A percentile compares a stretch with the other conserved stretches of the same genome.
Conservation (phyloP, 1,140 invertebrate genomes). For the Lutraria rhynchaena region DNA sequence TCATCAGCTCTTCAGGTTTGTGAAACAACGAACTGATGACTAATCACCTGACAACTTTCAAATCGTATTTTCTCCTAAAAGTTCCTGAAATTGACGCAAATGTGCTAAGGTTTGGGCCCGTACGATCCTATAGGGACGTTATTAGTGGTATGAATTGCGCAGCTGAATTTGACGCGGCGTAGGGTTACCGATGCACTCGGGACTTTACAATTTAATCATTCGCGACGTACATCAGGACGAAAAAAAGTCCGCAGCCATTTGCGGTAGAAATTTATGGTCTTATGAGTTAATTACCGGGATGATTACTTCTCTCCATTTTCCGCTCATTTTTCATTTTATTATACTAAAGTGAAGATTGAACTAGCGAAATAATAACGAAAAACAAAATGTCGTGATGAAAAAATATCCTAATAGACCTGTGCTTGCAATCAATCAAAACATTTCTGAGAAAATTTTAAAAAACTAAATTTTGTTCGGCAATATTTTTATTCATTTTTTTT, state of each 20-base stretch:
- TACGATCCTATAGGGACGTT: constrained; percentile 31
- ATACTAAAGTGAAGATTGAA: too few relatives aligned
- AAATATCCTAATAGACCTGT: too few relatives aligned
- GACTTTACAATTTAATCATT: constrained; percentile 45
- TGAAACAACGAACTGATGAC: constrained; percentile 10
- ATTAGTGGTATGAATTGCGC: constrained; percentile 20
- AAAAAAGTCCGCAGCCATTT: constrained; percentile 51
- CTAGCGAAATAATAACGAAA: too few relatives aligned
- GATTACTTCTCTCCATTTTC: too few relatives aligned
- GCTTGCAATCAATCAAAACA: too few relatives aligned
- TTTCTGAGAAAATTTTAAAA: too few relatives aligned
- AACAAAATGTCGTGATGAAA: too few relatives aligned
- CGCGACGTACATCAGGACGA: constrained; percentile 34
- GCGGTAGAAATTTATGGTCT: constrained; percentile 34
- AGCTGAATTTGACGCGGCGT: constrained; percentile 2
- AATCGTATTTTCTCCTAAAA: constrained; percentile 50
- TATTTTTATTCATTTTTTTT: too few relatives aligned
- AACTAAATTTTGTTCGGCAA: too few relatives aligned
- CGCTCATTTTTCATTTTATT: too few relatives aligned
- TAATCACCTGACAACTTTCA: constrained; percentile 1
- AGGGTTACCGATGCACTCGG: constrained; percentile 31
- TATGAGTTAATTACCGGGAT: neutral
- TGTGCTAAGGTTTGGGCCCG: constrained; percentile 42
- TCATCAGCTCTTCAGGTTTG: too few relatives aligned
- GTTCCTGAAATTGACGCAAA: constrained; percentile 39